These are phyloP conservation scores for Rhynchonycteris naso DNA, from an alignment of 2,797 vertebrate species.

Conservation along the genomic window DNA sequence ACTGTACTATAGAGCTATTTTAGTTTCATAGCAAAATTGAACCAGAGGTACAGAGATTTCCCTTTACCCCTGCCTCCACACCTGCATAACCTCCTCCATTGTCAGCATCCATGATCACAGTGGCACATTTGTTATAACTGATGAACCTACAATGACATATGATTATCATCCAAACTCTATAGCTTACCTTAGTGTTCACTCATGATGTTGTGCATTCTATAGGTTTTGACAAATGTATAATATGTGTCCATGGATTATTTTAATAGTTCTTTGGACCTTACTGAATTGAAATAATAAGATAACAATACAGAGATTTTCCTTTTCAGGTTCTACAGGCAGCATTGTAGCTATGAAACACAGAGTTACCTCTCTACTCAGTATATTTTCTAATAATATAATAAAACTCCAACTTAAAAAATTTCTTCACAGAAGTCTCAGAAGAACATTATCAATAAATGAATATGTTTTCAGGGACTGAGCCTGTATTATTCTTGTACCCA, in stretches of 20 bases:
- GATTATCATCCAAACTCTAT: background rate
- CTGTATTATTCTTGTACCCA: background rate
- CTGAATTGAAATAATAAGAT: background rate
- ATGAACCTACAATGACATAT: rapidly evolving
- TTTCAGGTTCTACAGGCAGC: background rate
- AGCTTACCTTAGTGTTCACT: background rate
- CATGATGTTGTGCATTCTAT: background rate
- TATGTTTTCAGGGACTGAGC: background rate
- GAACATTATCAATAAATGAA: background rate
- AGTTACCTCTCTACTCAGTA: background rate
- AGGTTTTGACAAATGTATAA: background rate
- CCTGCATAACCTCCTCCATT: rapidly evolving
- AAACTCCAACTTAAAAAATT: background rate
- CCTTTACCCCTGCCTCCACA: background rate
- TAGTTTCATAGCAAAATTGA: background rate
- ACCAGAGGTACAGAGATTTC: background rate
- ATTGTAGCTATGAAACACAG: background rate
- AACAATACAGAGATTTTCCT: background rate
- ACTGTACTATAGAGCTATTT: background rate
- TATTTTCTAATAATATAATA: background rate
- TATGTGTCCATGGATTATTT: background rate
- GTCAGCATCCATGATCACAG: too few species aligned
- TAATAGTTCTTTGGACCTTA: background rate
- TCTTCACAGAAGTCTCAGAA: background rate
- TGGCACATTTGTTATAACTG: rapidly evolving